phyloP scores from a whole-genome alignment of 2,797 vertebrate genomes.

The Pempheris klunzingeri region DNA sequence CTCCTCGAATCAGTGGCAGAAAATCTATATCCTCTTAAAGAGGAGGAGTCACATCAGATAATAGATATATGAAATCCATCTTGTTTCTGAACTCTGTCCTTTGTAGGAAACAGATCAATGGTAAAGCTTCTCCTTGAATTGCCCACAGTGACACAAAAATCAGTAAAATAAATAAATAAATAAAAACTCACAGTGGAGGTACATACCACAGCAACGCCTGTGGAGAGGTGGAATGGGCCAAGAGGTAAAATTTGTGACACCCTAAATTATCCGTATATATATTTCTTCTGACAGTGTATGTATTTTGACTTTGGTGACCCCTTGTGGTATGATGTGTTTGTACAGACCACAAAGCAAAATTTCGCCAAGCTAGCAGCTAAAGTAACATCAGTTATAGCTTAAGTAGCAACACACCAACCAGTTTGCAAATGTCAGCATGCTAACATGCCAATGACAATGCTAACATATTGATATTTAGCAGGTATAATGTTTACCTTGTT shows the following conservation, averaged over 20 bases:
- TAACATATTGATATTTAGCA: background rate
- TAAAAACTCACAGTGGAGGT: background rate
- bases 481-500: background rate
- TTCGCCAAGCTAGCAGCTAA: too few relatives aligned
- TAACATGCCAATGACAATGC: background rate
- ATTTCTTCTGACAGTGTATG: background rate
- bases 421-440: background rate
- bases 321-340: background rate
- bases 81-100: slow-evolving; percentile 83
- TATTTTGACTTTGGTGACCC: background rate
- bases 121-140: slow-evolving; percentile 71
- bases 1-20: slow-evolving; percentile 81
- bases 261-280: too few relatives aligned
- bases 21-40: slow-evolving; percentile 86
- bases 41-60: slow-evolving; percentile 85
- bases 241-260: background rate
- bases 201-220: background rate
- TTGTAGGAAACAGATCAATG: slow-evolving; percentile 83
- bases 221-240: background rate
- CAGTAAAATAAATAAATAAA: slow-evolving; percentile 19
- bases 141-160: slow-evolving; percentile 78
- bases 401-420: too few relatives aligned
- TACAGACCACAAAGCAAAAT: background rate
- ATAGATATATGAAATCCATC: slow-evolving; percentile 88
- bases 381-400: background rate